Conservation (phyloP, 2,113 vertebrate species). For the Terrapene triunguis region DNA sequence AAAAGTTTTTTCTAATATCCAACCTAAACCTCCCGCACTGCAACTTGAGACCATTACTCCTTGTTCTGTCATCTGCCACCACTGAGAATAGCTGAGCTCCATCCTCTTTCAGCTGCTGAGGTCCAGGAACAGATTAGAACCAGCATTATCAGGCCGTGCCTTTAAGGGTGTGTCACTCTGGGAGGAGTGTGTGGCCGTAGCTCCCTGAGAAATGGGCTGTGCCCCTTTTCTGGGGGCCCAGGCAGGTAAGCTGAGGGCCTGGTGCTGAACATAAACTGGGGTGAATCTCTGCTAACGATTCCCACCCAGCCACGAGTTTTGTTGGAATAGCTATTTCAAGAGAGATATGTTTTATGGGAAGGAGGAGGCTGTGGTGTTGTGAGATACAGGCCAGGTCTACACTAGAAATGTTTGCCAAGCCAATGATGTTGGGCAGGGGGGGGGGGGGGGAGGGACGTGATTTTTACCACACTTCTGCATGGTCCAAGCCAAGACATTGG, state of each 20-base stretch:
- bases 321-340: neutral
- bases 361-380: neutral
- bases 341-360: neutral
- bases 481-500: neutral
- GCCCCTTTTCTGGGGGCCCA: neutral
- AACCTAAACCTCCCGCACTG: too few relatives aligned
- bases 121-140: neutral
- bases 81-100: too few relatives aligned
- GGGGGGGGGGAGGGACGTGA: accelerated
- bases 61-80: too few relatives aligned
- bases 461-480: neutral
- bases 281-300: neutral
- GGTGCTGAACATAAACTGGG: neutral
- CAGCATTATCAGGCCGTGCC: neutral
- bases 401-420: neutral
- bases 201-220: neutral
- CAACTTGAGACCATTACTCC: too few relatives aligned
- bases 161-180: neutral
- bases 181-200: neutral
- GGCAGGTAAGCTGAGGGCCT: neutral
- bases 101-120: neutral
- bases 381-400: neutral
- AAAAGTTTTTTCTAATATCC: too few relatives aligned
- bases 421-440: neutral
- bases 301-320: neutral